Conservation (phyloP, 2,113 vertebrate genomes). For the Rhea americana region DNA sequence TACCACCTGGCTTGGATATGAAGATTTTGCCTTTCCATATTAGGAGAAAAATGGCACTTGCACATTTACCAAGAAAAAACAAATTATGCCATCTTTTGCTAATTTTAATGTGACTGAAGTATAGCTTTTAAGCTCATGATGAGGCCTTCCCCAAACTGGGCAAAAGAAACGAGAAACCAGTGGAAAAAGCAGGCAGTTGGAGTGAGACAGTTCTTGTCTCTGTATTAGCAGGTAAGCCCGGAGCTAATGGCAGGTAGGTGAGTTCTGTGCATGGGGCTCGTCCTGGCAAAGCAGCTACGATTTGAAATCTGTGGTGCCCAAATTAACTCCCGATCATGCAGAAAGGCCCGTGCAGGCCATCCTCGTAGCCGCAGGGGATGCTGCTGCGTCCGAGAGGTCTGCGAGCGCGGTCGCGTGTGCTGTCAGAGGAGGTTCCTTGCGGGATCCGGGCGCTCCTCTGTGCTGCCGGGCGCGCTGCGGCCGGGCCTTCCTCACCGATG, state of each 20-base stretch:
- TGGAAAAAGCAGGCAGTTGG: neutral
- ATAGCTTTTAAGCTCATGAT: neutral
- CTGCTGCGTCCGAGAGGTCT: neutral
- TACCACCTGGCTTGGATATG: neutral
- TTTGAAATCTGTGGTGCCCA: neutral
- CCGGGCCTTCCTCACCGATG: neutral
- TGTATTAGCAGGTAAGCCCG: neutral
- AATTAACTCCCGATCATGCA: neutral
- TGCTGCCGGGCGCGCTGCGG: neutral
- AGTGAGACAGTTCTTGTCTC: fast-evolving
- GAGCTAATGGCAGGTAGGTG: neutral
- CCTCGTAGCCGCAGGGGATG: neutral
- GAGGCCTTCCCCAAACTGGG: neutral
- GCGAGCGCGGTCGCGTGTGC: neutral
- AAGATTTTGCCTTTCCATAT: neutral
- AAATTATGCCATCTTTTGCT: neutral
- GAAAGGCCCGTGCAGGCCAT: neutral
- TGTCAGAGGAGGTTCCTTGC: neutral
- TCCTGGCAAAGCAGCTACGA: neutral
- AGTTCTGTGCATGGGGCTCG: neutral
- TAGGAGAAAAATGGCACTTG: neutral
- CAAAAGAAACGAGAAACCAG: neutral
- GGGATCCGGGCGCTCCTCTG: neutral
- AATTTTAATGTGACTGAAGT: neutral
- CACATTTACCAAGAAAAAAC: neutral